phyloP scores from a whole-genome alignment of 2,888 invertebrate genomes.

The Acrobasis consociella region DNA sequence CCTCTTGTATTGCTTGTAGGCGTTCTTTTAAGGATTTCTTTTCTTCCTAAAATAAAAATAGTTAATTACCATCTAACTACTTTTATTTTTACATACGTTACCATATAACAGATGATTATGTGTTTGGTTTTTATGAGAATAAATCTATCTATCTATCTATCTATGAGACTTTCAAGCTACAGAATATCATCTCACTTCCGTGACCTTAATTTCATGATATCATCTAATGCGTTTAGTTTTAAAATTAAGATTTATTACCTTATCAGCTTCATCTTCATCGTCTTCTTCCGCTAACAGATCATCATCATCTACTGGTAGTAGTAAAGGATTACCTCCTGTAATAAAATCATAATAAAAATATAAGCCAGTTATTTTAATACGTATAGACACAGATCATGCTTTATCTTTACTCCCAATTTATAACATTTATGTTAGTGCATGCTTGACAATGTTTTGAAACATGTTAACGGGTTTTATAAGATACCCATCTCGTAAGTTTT shows the following conservation, averaged over 20 bases:
- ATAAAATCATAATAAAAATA: slow-evolving; percentile 21
- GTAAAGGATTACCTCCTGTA: slow-evolving; percentile 71
- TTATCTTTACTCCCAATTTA: neutral
- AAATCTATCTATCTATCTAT: too few species aligned
- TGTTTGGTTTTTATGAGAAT: too few species aligned
- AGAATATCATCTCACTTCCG: too few species aligned
- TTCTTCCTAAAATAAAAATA: slow-evolving; percentile 88
- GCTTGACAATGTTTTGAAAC: neutral
- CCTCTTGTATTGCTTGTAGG: slow-evolving; percentile 97
- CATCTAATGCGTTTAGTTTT: neutral
- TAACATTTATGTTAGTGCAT: slow-evolving; percentile 25
- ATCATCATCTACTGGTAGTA: slow-evolving; percentile 83
- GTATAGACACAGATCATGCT: neutral
- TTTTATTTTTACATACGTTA: neutral
- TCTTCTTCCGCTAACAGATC: slow-evolving; percentile 88
- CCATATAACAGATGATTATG: too few species aligned
- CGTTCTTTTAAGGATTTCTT: slow-evolving; percentile 97
- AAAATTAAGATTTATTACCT: slow-evolving; percentile 68
- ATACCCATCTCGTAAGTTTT: too few species aligned
- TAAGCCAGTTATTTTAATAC: too few species aligned
- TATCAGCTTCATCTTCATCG: slow-evolving; percentile 96
- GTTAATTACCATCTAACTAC: neutral
- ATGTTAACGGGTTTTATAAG: neutral
- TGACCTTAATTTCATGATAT: too few species aligned
- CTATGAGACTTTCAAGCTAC: too few species aligned